Conservation (phyloP, 2,888 invertebrate species). For the Dugesia japonica region DNA sequence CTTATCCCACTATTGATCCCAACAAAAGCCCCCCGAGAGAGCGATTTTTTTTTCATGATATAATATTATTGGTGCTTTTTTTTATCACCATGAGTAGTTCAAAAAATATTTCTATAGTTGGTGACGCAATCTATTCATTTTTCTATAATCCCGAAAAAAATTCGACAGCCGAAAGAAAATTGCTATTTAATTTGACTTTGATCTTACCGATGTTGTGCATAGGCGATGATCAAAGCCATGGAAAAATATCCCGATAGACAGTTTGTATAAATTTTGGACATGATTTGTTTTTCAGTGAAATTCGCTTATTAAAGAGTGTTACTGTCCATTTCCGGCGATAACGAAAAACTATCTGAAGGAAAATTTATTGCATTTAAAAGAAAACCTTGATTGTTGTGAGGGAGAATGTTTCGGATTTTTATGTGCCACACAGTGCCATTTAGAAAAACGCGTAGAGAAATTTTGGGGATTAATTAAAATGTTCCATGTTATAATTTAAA, state of each 20-base stretch:
- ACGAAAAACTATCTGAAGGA: not conserved
- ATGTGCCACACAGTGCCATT: too few species aligned
- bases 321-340: constrained; percentile 17
- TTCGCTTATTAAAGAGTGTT: not conserved
- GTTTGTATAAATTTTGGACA: constrained; percentile 20
- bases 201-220: not conserved
- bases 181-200: constrained; percentile 9
- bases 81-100: not conserved
- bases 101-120: not conserved
- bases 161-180: constrained; percentile 6
- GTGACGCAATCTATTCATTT: constrained; percentile 7
- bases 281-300: constrained; percentile 14
- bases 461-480: too few species aligned
- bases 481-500: too few species aligned
- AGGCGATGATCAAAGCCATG: constrained; percentile 5
- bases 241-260: not conserved
- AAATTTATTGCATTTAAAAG: not conserved
- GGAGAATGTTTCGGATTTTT: too few species aligned
- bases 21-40: not conserved
- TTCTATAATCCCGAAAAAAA: not conserved
- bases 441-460: too few species aligned
- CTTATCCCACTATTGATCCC: not conserved
- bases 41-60: not conserved
- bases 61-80: too few species aligned
- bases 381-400: too few species aligned